These are phyloP conservation scores for Somateria mollissima DNA, from an alignment of 2,797 vertebrate genomes.

Conservation along the genomic window DNA sequence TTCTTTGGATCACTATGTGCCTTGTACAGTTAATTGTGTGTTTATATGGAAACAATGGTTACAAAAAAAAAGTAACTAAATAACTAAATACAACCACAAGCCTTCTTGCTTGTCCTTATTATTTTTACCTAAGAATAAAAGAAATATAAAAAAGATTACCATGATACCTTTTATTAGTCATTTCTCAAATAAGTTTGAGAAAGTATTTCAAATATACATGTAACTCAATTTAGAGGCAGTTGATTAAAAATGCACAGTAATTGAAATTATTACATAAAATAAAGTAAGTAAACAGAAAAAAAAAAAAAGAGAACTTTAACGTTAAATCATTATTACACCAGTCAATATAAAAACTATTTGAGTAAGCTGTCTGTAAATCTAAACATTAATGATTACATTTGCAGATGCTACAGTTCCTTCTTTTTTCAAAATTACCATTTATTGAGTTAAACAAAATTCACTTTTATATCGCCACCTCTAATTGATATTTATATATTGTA, in stretches of 20 bases:
- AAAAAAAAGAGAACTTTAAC: background rate
- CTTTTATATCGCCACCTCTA: background rate
- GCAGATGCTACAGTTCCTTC: background rate
- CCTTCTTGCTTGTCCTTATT: background rate
- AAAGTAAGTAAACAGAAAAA: slow-evolving; percentile 10
- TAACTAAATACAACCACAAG: background rate
- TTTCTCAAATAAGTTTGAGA: slow-evolving; percentile 19
- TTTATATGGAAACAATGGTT: background rate
- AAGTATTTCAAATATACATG: slow-evolving; percentile 32
- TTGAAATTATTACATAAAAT: slow-evolving; percentile 17
- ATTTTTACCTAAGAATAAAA: background rate
- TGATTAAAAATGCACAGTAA: slow-evolving; percentile 24
- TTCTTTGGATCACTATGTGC: background rate
- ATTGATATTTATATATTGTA: background rate
- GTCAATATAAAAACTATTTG: background rate
- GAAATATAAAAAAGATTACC: background rate
- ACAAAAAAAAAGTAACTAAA: background rate
- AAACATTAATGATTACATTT: background rate
- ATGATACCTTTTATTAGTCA: slow-evolving; percentile 38
- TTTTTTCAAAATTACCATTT: background rate
- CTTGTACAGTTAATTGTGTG: background rate
- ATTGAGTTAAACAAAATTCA: background rate
- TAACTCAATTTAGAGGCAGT: slow-evolving; percentile 45
- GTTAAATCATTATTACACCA: background rate
- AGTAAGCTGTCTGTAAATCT: slow-evolving; percentile 11